These are phyloP conservation scores for Otocyon megalotis DNA, from an alignment of 2,113 vertebrate species.

Conservation along the genomic window DNA sequence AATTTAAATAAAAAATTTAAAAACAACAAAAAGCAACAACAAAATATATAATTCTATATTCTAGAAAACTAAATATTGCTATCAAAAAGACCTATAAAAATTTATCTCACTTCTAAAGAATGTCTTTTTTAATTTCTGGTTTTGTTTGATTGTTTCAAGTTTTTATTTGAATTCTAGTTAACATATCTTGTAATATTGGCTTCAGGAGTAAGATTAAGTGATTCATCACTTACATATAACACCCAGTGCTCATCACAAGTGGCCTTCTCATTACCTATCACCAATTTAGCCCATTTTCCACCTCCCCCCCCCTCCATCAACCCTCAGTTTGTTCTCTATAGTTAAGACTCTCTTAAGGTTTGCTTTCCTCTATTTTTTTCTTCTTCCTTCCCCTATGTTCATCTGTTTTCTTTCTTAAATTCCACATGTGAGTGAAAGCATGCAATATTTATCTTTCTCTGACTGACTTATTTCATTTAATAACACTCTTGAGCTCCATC, in stretches of 20 bases:
- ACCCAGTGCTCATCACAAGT: background rate
- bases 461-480: background rate
- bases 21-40: background rate
- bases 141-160: background rate
- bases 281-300: background rate
- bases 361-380: background rate
- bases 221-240: background rate
- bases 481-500: background rate
- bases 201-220: background rate
- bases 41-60: constrained; percentile 26
- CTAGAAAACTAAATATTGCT: background rate
- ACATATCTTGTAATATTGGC: background rate
- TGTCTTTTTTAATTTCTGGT: background rate
- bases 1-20: background rate
- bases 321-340: background rate
- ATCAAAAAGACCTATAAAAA: background rate
- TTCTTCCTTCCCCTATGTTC: background rate
- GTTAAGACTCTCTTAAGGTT: background rate
- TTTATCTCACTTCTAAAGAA: background rate
- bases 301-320: background rate
- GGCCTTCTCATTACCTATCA: background rate
- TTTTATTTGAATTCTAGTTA: background rate
- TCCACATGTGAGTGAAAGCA: background rate
- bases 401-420: background rate
- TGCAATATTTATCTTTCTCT: background rate